Conservation (phyloP, 2,888 invertebrate species). For the Microctonus aethiopoides region DNA sequence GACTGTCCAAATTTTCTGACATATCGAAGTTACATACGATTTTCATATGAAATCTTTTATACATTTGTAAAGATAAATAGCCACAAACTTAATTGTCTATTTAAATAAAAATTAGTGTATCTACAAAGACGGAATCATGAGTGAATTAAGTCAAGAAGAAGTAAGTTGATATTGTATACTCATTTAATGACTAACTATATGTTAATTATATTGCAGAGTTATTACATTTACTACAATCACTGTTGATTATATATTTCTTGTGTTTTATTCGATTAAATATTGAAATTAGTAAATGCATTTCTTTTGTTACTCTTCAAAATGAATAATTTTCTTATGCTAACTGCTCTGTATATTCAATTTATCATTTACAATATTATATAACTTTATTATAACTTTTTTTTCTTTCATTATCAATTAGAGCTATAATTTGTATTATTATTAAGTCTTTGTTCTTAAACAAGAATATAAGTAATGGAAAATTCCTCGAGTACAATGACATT, state of each 20-base stretch:
- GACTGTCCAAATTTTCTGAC: slow-evolving; percentile 63
- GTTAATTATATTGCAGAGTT: slow-evolving; percentile 32
- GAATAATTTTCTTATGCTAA: background rate
- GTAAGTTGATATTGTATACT: slow-evolving; percentile 69
- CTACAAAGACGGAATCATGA: slow-evolving; percentile 71
- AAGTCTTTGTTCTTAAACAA: background rate
- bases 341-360: background rate
- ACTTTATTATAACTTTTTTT: background rate
- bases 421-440: background rate
- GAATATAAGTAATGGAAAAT: background rate
- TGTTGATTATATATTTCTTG: background rate
- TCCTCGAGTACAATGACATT: slow-evolving; percentile 6
- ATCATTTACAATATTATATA: background rate
- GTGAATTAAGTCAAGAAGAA: slow-evolving; percentile 90
- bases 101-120: slow-evolving; percentile 24
- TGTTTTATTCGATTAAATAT: background rate
- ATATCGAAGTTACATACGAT: slow-evolving; percentile 50
- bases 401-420: background rate
- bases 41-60: slow-evolving; percentile 42
- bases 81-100: slow-evolving; percentile 19
- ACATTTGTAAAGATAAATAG: slow-evolving; percentile 36
- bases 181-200: slow-evolving; percentile 35
- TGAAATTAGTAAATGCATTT: background rate
- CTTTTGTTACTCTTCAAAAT: background rate
- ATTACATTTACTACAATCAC: slow-evolving; percentile 5